Evolutionary conservation across 2,797 vertebrate genomes (phyloP), one percentile per base, ranked within the genome.

Genomic region (Novumbra hubbsi): DNA sequence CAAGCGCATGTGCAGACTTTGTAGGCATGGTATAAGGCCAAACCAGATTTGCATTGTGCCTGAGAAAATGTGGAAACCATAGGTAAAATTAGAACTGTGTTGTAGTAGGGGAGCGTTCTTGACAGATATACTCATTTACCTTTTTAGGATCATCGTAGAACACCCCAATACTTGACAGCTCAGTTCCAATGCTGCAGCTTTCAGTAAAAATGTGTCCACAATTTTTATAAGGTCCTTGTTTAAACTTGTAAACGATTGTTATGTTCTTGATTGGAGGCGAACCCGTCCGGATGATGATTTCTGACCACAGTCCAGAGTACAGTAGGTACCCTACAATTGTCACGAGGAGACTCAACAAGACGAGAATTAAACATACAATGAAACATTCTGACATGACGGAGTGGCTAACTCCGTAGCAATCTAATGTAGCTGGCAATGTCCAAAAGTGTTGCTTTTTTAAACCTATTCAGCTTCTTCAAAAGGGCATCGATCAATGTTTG

Each of bases 201-300:
- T 98, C 95, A 0, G 92, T 95, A 77, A 96, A 97, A 86, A 96
- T 91, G 78, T 90, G 81, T 19, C 94, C 93, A 0, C 92, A 93
- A 24, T 94, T 88, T 3, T 86, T 85, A 45, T 97, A 96, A 0
- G 95, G 89, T 67, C 96, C 97, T 76, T 93, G 78, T 60, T 91
- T 91, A 86, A 96, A 97, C 81, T 96, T 98, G 88, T 98, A 98
- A 76, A 94, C 97, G 82, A 97, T 70, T 0, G 94, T 98, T 60
- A 98, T 88, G 75, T 88, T 97, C 83, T 91, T 91, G 0, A 98
- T 81, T 5, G 96, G 95, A 0, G 97, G 93, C 17, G 91, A 93
- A 48, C 96, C 96, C 0, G 95, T 95, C 17, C 92, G 89, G 78
- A 98, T 91, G 9, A 85, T 85, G 49, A 99, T 93, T 73, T 94